Evolutionary conservation across 1,140 invertebrate species (phyloP), one percentile per base, ranked within the genome.

Genomic region (Choristoneura fumiferana): DNA sequence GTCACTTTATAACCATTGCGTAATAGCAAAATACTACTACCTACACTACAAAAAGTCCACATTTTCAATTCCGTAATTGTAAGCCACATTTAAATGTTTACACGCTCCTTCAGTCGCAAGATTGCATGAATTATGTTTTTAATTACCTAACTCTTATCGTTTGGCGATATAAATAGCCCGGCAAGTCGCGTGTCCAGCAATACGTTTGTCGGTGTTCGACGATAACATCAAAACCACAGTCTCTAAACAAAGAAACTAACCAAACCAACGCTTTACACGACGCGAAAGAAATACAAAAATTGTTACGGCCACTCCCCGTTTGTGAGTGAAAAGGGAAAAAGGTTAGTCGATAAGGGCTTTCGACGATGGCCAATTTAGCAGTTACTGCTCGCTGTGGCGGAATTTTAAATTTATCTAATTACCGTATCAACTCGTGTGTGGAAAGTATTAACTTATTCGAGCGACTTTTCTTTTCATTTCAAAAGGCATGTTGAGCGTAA

Each of bases 181-280:
- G 15, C 39, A 36, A 22, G 34, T 58, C 45, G 60, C 60, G 60
- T 62, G 60, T 29, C 22, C 22, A 14, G n/a, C 40, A 45, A 45
- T 45, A 45, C 40, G 40, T 45, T 45, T 45, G 40, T 45, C 40
- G 40, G 40, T 18, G 40, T 18, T 15, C 9, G 15, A 4, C 10
- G 40, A 45, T 45, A 45, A 45, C 38, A 52, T 33, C 12, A 18
- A 38, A n/a, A n/a, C n/a, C n/a, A 4, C 39, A 63, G 54, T 55
- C 45, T 43, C 43, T 58, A 29, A 60, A 54, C 14, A 54, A 58
- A 63, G 52, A 58, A 54, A 60, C 37, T 43, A 59, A 57, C 40
- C 54, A 54, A 67, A 69, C 65, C 43, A 56, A 54, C 67, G 56
- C 40, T 58, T 63, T 70, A 62, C 59, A 39, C 40, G 38, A 34